These are phyloP conservation scores for Anarhynchus alexandrinus DNA, from an alignment of 2,113 vertebrate genomes.

Conservation along the genomic window DNA sequence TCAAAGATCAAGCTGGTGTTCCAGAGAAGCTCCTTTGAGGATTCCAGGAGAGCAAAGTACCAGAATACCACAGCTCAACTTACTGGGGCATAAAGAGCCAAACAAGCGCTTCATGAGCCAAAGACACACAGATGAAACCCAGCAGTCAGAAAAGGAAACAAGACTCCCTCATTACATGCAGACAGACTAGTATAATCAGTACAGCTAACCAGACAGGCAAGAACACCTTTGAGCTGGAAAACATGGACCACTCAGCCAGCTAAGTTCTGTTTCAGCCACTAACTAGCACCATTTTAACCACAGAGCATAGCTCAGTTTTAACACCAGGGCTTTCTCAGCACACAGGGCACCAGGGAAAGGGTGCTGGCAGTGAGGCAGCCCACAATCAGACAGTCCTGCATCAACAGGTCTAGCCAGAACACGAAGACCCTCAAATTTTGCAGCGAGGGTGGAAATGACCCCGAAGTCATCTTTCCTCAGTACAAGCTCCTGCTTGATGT, in stretches of 20 bases:
- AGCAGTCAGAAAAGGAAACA: neutral
- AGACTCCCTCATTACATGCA: neutral
- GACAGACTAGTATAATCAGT: neutral
- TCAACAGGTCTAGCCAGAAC: neutral
- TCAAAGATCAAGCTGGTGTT: neutral
- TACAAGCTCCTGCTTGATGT: neutral
- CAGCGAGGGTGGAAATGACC: neutral
- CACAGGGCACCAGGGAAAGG: neutral
- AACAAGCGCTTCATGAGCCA: neutral
- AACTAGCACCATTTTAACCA: neutral
- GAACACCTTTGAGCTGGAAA: neutral
- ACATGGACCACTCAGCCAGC: neutral
- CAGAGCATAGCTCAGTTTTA: neutral
- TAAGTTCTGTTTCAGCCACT: neutral
- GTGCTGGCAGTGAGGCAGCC: neutral
- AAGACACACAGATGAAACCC: neutral
- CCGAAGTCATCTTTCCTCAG: neutral
- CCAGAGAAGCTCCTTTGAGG: neutral
- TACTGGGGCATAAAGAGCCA: neutral
- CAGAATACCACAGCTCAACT: neutral
- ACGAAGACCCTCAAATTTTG: neutral
- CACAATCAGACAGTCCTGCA: neutral
- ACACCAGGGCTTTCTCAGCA: neutral
- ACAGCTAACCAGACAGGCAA: neutral
- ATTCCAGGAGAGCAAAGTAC: neutral